Conservation (phyloP, 2,113 vertebrate genomes). For the Panthera leo region DNA sequence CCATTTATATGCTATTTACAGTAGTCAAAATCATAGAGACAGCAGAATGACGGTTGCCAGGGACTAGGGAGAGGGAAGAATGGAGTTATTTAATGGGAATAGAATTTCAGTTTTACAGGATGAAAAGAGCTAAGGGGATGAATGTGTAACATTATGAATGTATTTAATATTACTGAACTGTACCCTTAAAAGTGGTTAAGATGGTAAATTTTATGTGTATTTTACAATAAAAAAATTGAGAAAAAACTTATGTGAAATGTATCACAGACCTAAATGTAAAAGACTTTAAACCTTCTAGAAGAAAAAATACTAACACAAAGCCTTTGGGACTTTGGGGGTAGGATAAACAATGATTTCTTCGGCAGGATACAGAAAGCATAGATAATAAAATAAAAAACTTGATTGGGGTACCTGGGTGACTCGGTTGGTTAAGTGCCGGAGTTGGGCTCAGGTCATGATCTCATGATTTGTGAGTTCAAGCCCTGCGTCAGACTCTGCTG, state of each 20-base stretch:
- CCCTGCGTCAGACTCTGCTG: no score
- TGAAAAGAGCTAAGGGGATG: not conserved
- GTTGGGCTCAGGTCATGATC: no score
- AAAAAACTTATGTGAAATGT: not conserved
- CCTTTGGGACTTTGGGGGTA: not conserved
- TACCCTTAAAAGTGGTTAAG: not conserved
- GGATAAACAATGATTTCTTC: not conserved
- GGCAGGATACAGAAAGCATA: not conserved
- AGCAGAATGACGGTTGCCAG: not conserved
- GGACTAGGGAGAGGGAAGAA: not conserved
- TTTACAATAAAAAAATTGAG: not conserved
- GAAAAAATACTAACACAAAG: not conserved
- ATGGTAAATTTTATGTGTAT: not conserved
- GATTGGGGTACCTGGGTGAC: no score
- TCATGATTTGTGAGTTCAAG: no score
- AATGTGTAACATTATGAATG: not conserved
- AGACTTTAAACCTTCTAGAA: conserved; percentile 7
- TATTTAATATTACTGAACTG: not conserved
- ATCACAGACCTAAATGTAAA: not conserved
- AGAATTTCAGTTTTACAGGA: not conserved
- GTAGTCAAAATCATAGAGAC: not conserved
- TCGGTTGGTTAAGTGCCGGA: no score
- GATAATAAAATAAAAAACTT: not conserved
- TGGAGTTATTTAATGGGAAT: not conserved
- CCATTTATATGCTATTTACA: not conserved